These are phyloP conservation scores for Clinocottus analis DNA, from an alignment of 2,113 vertebrate genomes.

Conservation along the genomic window DNA sequence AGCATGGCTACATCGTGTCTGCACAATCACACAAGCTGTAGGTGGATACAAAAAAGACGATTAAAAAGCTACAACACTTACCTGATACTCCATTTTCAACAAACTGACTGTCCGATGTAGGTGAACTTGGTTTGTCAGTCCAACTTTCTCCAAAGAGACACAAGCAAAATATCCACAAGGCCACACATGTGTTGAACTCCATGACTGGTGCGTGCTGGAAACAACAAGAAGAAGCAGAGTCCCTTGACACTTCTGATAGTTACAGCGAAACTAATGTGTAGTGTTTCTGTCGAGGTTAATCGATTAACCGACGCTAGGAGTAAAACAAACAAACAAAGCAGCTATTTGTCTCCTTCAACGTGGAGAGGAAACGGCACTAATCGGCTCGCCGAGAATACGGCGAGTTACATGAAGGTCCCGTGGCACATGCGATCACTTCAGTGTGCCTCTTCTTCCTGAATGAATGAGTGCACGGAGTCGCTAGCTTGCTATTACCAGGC, in stretches of 20 bases:
- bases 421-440: conserved; percentile 20
- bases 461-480: conserved; percentile 14
- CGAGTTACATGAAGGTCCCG: conserved; percentile 32
- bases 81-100: conserved; percentile 72
- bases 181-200: conserved; percentile 77
- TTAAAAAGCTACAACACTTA: conserved; percentile 48
- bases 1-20: conserved; percentile 75
- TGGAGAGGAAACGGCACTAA: not conserved
- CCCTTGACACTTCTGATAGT: not conserved
- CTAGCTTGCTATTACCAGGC: conserved; percentile 19
- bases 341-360: not conserved
- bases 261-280: not conserved
- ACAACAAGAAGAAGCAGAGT: not conserved
- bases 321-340: not conserved
- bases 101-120: conserved; percentile 52
- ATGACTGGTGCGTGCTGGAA: conserved; percentile 70
- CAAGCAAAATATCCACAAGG: conserved; percentile 79
- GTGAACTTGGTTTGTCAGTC: conserved; percentile 69
- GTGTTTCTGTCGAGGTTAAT: not conserved
- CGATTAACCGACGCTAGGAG: not conserved
- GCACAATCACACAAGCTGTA: conserved; percentile 66
- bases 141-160: conserved; percentile 73
- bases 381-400: not conserved
- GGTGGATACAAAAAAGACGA: too few species aligned
- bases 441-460: conserved; percentile 39